A percentile compares a stretch with the other conserved stretches of the same genome.
Conservation (phyloP, 37 sponge, comb jelly and placozoan genomes). For the Amphimedon queenslandica region DNA sequence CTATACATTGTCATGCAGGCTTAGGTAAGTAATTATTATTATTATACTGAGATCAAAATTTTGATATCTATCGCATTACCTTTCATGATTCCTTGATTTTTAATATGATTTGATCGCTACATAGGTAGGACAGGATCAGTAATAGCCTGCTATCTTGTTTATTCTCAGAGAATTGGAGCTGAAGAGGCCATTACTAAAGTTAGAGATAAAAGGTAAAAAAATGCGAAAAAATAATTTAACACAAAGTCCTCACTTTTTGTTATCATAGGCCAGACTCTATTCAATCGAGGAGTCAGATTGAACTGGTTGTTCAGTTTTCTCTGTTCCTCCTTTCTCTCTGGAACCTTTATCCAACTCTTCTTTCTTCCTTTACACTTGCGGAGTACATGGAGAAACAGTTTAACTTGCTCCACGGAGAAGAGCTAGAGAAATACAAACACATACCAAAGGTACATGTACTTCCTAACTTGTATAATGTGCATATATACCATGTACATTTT, state of each 20-base stretch:
- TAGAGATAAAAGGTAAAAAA: slow-evolving; percentile 61
- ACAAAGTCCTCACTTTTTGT: background rate
- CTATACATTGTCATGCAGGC: slow-evolving; percentile 94
- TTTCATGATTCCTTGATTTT: background rate
- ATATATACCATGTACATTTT: too few species aligned
- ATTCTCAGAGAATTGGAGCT: slow-evolving; percentile 52
- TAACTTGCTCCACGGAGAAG: slow-evolving; percentile 54
- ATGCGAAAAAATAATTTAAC: background rate
- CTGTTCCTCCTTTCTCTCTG: slow-evolving; percentile 61
- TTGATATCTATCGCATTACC: background rate
- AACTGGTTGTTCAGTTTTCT: slow-evolving; percentile 67
- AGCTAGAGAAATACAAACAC: slow-evolving; percentile 34
- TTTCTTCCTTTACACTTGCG: slow-evolving; percentile 11
- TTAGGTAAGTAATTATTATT: slow-evolving; percentile 49
- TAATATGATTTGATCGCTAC: slow-evolving; percentile 3
- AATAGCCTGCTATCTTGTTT: slow-evolving; percentile 92
- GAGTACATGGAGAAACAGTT: slow-evolving; percentile 51
- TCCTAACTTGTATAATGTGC: too few species aligned
- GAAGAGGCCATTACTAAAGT: slow-evolving; percentile 71
- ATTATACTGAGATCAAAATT: background rate
- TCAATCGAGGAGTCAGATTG: slow-evolving; percentile 82
- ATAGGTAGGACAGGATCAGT: slow-evolving; percentile 90
- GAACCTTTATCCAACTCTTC: slow-evolving; percentile 51
- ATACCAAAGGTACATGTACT: slow-evolving; percentile 67
- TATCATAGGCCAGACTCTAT: slow-evolving; percentile 87